Base-by-base conservation (phyloP, 2,113 vertebrate species). In the Irena cyanogastra region DNA sequence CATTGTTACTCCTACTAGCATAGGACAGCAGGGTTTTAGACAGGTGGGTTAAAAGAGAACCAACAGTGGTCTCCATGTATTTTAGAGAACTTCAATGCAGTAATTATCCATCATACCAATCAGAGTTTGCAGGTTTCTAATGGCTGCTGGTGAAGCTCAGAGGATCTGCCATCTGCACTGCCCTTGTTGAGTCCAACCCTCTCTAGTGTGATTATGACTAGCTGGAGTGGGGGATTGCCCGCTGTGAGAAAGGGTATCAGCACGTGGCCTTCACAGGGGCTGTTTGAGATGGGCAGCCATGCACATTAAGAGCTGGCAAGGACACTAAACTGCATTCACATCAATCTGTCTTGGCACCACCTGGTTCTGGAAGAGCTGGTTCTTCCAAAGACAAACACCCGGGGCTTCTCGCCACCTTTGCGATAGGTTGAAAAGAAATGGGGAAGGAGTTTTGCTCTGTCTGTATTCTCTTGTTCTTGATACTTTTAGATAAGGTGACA, bases 351-450 rank as follows among this genome's bases (percentile, higher is more conserved):
- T 42, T 59, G 59, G n/a, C 68, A 59, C 76, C 68, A 44, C 69
- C 76, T 87, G 60, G 27, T 42, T 71, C 57, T 83, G 52, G 81
- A 92, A 92, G 60, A 33, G 71, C 35, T 68, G 23, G 64, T 84
- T 93, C 87, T 75, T 72, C 60, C 75, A 7, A 63, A 86, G 49
- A 57, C 23, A 86, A 68, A 57, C 37, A 33, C 23, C 65, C 0
- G 0, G 33, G 4, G 14, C 24, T 41, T 83, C 74, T 85, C 0
- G 0, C 21, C 3, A 0, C 37, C 54, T 76, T 53, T 74, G n/a
- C 0, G 0, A 26, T 5, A 12, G 71, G 13, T 22, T 49, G 79
- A 39, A 88, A 76, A 45, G 42, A 65, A 76, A 31, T 0, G 3
- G 53, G 7, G 45, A 70, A 66, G 41, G 64, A 83, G 30, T 74